A percentile compares a stretch with the other conserved stretches of the same genome.
Conservation (phyloP, 1,140 invertebrate genomes). For the Camponotus pennsylvanicus region DNA sequence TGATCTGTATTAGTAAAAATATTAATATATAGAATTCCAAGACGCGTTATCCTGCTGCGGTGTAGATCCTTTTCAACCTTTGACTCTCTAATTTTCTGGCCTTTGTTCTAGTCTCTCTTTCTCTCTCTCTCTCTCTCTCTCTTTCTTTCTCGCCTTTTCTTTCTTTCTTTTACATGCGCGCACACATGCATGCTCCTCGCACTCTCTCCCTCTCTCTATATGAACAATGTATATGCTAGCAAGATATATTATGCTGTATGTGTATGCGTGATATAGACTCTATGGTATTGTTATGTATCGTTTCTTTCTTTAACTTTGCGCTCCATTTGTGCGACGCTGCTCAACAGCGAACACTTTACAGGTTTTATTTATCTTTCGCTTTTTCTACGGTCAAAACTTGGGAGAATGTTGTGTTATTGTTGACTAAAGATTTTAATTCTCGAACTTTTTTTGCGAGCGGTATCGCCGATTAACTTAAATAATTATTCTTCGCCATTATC, state of each 20-base stretch:
- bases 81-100: conserved; percentile 23
- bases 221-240: conserved; percentile 85
- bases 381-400: conserved; percentile 6
- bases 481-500: conserved; percentile 22
- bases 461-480: conserved; percentile 29
- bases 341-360: conserved; percentile 80
- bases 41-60: conserved; percentile 47
- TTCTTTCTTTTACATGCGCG: neutral
- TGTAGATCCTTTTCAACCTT: conserved; percentile 38
- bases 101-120: conserved; percentile 28
- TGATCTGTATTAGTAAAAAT: conserved; percentile 46
- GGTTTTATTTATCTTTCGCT: conserved; percentile 15
- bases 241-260: conserved; percentile 86
- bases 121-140: neutral
- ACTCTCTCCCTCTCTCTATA: conserved; percentile 69
- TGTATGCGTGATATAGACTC: conserved; percentile 83
- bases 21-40: conserved; percentile 40
- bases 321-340: conserved; percentile 78
- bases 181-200: conserved; percentile 46
- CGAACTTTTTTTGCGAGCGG: neutral
- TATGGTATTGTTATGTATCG: conserved; percentile 85
- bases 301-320: conserved; percentile 76
- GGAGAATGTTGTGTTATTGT: conserved; percentile 39
- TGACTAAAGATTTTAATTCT: conserved; percentile 37
- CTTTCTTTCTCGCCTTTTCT: neutral